Conservation (phyloP, 2,113 vertebrate genomes). For the Pipra filicauda region DNA sequence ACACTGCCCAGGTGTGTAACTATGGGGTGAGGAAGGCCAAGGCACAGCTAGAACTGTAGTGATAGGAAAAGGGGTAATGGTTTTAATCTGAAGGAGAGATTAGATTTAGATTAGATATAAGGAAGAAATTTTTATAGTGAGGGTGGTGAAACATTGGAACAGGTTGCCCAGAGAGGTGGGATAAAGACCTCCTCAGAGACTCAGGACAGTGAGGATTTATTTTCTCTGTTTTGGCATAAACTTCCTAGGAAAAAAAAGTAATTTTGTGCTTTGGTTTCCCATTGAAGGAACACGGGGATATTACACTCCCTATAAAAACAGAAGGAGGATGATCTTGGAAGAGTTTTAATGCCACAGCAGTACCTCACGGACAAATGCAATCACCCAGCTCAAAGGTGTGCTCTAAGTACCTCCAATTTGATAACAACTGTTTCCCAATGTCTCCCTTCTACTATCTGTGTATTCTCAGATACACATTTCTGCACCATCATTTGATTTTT, state of each 20-base stretch:
- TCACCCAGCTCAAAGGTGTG: background rate
- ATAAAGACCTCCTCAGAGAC: background rate
- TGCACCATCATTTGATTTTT: background rate
- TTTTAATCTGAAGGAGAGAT: background rate
- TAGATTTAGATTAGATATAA: background rate
- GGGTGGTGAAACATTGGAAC: background rate
- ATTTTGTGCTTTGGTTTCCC: background rate
- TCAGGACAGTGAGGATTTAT: background rate
- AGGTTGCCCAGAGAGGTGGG: background rate
- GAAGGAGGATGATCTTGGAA: background rate
- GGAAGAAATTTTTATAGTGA: background rate
- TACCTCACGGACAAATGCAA: rapidly evolving
- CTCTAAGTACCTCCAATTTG: background rate
- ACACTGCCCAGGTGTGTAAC: background rate
- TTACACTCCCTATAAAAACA: background rate
- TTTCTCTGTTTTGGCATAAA: background rate
- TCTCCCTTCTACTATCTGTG: background rate
- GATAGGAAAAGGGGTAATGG: background rate
- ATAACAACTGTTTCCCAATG: background rate
- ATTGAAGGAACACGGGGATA: background rate
- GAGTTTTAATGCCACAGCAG: background rate
- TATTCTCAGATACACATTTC: background rate
- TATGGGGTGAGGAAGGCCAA: background rate
- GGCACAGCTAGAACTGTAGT: background rate
- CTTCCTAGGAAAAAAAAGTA: background rate